Evolutionary conservation across 2,888 invertebrate species (phyloP).

Genomic region (Ypsolopha scabrella): DNA sequence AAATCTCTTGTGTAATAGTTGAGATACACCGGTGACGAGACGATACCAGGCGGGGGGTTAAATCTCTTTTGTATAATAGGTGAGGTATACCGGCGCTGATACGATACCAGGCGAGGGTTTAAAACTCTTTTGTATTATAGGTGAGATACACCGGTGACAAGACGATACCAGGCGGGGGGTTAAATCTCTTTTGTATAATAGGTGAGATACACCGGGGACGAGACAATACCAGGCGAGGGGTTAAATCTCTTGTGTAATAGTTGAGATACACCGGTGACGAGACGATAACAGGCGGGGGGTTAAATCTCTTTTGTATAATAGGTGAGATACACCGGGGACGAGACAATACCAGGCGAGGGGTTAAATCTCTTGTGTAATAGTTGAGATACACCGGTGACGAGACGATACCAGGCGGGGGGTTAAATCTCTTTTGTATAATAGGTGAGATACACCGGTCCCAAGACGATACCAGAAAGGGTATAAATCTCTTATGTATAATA

Average conservation of each 20-base stretch:
- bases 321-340: conserved; percentile 67
- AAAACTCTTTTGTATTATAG: not conserved
- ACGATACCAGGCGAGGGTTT: not conserved
- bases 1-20: not conserved
- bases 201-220: conserved; percentile 74
- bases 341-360: not conserved
- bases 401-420: too few species aligned
- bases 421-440: too few species aligned
- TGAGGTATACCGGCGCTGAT: conserved; percentile 57
- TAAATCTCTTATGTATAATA: not conserved
- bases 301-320: conserved; percentile 99
- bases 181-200: conserved; percentile 87
- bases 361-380: not conserved
- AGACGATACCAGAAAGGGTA: too few species aligned
- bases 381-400: too few species aligned
- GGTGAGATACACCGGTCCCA: conserved; percentile 57
- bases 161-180: too few species aligned
- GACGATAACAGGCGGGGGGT: too few species aligned
- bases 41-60: too few species aligned
- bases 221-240: too few species aligned
- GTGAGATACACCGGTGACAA: too few species aligned
- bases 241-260: not conserved
- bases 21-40: too few species aligned
- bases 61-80: too few species aligned
- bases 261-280: too few species aligned